These are phyloP conservation scores for Vimba vimba DNA, from an alignment of 2,113 vertebrate genomes.

Conservation along the genomic window DNA sequence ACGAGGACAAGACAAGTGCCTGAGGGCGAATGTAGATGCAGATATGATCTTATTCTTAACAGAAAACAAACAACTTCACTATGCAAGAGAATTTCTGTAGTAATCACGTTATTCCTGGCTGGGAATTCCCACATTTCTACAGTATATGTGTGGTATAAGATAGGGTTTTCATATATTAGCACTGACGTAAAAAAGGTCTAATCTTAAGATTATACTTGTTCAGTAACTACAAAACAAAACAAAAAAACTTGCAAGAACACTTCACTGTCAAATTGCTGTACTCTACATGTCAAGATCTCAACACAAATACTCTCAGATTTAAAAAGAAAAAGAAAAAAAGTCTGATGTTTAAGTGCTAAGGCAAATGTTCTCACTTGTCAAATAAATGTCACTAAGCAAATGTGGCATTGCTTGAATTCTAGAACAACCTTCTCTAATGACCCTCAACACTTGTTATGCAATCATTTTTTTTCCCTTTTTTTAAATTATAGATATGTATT, in stretches of 20 bases:
- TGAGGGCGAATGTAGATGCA: not conserved
- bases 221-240: not conserved
- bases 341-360: not conserved
- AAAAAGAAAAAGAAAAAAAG: not conserved
- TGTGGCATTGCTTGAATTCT: conserved; percentile 17
- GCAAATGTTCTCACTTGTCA: not conserved
- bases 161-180: not conserved
- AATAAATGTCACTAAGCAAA: conserved; percentile 7
- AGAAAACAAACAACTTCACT: not conserved
- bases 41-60: not conserved
- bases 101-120: not conserved
- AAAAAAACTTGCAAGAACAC: not conserved
- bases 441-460: not conserved
- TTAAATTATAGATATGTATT: not conserved
- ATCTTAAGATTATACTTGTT: not conserved
- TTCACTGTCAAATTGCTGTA: not conserved
- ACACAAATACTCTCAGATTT: not conserved
- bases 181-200: not conserved
- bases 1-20: not conserved
- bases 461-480: not conserved
- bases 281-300: not conserved
- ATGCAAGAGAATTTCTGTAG: not conserved
- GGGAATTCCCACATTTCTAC: not conserved
- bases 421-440: not conserved
- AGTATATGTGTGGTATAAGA: not conserved